Conservation (phyloP, 2,113 vertebrate species). For the Tympanuchus pallidicinctus region DNA sequence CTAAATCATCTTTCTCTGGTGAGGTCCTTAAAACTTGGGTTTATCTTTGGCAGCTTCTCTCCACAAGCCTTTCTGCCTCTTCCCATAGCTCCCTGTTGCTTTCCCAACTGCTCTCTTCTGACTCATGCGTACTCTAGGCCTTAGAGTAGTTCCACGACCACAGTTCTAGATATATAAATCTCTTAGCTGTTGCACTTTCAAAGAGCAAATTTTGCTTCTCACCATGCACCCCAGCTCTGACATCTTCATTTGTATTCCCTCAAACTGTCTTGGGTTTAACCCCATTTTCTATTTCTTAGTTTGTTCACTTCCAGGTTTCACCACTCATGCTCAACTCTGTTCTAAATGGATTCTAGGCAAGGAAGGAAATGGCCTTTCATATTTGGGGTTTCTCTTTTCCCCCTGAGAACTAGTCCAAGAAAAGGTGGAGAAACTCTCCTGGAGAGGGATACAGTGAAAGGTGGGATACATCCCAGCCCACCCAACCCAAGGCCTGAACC, state of each 20-base stretch:
- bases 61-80: slow-evolving; percentile 8
- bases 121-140: neutral
- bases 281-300: slow-evolving; percentile 32
- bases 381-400: neutral
- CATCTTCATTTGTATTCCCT: slow-evolving; percentile 5
- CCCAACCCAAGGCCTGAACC: neutral
- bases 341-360: slow-evolving; percentile 47
- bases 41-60: neutral
- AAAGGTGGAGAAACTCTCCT: neutral
- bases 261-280: slow-evolving; percentile 15
- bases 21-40: slow-evolving; percentile 58
- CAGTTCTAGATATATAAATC: neutral
- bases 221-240: neutral
- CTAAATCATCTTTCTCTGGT: slow-evolving; percentile 99
- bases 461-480: neutral
- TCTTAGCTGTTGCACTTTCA: neutral
- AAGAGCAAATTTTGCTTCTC: slow-evolving; percentile 12
- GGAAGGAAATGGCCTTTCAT: slow-evolving; percentile 26
- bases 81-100: neutral
- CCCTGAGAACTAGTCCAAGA: neutral
- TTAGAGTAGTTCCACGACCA: neutral
- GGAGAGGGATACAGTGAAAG: neutral
- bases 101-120: neutral
- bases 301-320: slow-evolving; percentile 14
- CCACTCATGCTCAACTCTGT: neutral